A percentile compares a stretch with the other conserved stretches of the same genome.
Conservation (phyloP, 2,888 invertebrate genomes). For the Meloe dianella region DNA sequence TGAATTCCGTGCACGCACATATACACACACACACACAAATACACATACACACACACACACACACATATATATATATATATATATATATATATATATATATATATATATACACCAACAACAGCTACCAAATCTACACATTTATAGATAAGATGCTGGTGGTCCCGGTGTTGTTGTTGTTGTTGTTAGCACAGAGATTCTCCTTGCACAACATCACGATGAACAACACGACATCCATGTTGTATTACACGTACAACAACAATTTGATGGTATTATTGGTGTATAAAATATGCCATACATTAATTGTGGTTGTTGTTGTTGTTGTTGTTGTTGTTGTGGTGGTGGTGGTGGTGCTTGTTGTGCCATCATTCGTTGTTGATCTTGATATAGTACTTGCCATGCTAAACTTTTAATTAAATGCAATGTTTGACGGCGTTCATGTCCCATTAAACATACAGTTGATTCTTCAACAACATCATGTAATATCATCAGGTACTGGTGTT, state of each 20-base stretch:
- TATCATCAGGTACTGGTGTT: constrained; percentile 96
- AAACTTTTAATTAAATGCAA: constrained; percentile 91
- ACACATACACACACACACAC: no score
- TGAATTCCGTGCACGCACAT: constrained; percentile 19
- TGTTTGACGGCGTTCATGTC: constrained; percentile 97
- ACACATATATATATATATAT: no score
- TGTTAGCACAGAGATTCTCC: no score
- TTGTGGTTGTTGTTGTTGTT: no score
- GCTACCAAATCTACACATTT: constrained; percentile 39
- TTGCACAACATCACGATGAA: constrained; percentile 66
- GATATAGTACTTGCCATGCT: constrained; percentile 88
- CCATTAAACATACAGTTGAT: constrained; percentile 99
- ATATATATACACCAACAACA: no score
- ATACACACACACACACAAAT: no score
- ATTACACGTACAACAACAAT: constrained; percentile 67
- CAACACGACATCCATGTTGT: constrained; percentile 63
- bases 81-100: no score
- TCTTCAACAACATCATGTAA: constrained; percentile 96
- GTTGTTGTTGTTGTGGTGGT: no score
- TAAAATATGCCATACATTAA: constrained; percentile 69
- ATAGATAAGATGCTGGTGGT: constrained; percentile 41
- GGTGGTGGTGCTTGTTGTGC: constrained; percentile 63
- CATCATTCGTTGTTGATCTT: constrained; percentile 71
- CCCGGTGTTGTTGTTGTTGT: constrained; percentile 23
- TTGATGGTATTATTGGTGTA: constrained; percentile 75